These are phyloP conservation scores for Clarias macrocephalus DNA, from an alignment of 2,113 vertebrate genomes.

Conservation along the genomic window DNA sequence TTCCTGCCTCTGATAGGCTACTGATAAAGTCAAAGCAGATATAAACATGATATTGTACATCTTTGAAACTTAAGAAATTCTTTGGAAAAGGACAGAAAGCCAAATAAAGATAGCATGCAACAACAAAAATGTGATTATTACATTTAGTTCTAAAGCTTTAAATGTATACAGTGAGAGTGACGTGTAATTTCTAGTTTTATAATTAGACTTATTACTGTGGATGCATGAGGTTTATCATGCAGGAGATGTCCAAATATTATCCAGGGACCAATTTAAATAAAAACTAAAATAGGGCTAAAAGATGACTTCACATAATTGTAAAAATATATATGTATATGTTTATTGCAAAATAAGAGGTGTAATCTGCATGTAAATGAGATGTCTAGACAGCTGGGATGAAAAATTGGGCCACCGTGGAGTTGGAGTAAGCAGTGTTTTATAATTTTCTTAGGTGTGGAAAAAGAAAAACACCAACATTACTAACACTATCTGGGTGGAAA, in stretches of 20 bases:
- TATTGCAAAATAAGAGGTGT: background rate
- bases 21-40: background rate
- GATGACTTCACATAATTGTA: background rate
- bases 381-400: background rate
- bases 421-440: background rate
- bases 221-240: conserved; percentile 3
- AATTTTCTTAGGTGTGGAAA: background rate
- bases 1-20: too few species aligned
- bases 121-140: background rate
- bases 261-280: background rate
- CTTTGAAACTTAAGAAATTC: background rate
- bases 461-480: conserved; percentile 9
- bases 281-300: background rate
- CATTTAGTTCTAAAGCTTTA: background rate
- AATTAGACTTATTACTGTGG: background rate
- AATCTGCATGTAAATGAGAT: background rate
- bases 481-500: background rate
- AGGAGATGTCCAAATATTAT: background rate
- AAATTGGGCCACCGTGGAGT: background rate
- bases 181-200: background rate
- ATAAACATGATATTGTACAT: background rate
- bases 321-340: background rate
- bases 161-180: background rate
- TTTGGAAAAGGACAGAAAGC: background rate
- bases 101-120: background rate